Conservation (phyloP, 2,113 vertebrate species). For the Prunella himalayana region DNA sequence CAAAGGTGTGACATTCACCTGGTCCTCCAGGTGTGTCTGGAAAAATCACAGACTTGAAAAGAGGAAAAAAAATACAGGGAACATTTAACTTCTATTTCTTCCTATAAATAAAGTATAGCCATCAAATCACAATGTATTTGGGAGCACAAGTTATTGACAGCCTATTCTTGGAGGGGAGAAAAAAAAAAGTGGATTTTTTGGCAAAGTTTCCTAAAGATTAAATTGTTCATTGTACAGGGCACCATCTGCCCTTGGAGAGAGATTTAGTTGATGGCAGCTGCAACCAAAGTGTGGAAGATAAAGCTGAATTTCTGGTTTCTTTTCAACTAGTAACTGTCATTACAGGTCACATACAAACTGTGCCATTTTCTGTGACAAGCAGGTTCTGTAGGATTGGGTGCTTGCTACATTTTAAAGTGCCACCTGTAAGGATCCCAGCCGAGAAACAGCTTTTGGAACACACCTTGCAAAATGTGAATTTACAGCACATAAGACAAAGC, state of each 20-base stretch:
- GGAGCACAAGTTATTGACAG: conserved; percentile 75
- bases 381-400: conserved; percentile 47
- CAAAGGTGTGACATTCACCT: not conserved
- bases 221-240: conserved; percentile 79
- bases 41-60: conserved; percentile 1
- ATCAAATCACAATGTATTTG: conserved; percentile 66
- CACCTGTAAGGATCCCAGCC: conserved; percentile 49
- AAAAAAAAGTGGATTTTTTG: conserved; percentile 69
- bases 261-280: conserved; percentile 71
- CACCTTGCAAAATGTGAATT: conserved; percentile 31
- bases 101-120: conserved; percentile 66
- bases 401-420: conserved; percentile 44
- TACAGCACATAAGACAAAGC: not conserved
- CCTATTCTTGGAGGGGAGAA: conserved; percentile 62
- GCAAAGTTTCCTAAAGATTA: conserved; percentile 77
- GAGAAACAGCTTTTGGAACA: conserved; percentile 20
- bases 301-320: conserved; percentile 69
- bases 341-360: conserved; percentile 63
- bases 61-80: not conserved
- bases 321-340: conserved; percentile 53
- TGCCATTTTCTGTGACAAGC: conserved; percentile 65
- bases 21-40: not conserved
- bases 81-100: conserved; percentile 40
- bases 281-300: conserved; percentile 67
- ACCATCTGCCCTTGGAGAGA: conserved; percentile 78